These are phyloP conservation scores for Lutraria lutraria DNA, from an alignment of 2,888 invertebrate species.

Conservation along the genomic window DNA sequence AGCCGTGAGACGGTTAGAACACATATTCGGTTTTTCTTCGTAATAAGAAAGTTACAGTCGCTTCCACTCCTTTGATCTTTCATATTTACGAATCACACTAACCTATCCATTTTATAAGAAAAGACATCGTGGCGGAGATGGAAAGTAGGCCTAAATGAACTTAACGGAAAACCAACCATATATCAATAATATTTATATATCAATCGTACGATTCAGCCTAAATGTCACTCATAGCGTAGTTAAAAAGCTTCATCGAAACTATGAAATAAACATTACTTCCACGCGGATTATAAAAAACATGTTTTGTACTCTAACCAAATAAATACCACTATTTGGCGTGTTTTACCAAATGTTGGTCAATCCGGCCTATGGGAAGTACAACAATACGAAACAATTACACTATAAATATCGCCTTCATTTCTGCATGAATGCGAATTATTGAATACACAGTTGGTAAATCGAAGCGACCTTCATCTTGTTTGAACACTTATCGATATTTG, in stretches of 20 bases:
- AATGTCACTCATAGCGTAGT: not conserved
- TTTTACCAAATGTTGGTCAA: slow-evolving; percentile 17
- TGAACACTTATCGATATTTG: not conserved
- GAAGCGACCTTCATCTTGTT: not conserved
- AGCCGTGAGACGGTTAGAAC: too few relatives aligned
- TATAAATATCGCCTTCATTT: not conserved
- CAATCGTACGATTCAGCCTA: too few relatives aligned
- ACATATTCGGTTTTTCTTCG: too few relatives aligned
- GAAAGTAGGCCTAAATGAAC: too few relatives aligned
- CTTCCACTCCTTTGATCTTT: too few relatives aligned
- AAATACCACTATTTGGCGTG: not conserved
- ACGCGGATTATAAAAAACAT: not conserved
- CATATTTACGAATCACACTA: too few relatives aligned
- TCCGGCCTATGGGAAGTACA: not conserved
- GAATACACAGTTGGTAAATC: not conserved
- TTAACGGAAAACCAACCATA: too few relatives aligned
- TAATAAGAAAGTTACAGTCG: too few relatives aligned
- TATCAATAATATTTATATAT: too few relatives aligned
- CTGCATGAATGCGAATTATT: not conserved
- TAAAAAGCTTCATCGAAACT: not conserved
- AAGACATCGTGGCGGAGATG: too few relatives aligned
- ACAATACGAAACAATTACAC: not conserved
- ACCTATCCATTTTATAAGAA: too few relatives aligned
- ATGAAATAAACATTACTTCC: not conserved
- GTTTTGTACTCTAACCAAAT: not conserved